Evolutionary conservation across 1,140 invertebrate genomes (phyloP).

Genomic region (Papilio glaucus): DNA sequence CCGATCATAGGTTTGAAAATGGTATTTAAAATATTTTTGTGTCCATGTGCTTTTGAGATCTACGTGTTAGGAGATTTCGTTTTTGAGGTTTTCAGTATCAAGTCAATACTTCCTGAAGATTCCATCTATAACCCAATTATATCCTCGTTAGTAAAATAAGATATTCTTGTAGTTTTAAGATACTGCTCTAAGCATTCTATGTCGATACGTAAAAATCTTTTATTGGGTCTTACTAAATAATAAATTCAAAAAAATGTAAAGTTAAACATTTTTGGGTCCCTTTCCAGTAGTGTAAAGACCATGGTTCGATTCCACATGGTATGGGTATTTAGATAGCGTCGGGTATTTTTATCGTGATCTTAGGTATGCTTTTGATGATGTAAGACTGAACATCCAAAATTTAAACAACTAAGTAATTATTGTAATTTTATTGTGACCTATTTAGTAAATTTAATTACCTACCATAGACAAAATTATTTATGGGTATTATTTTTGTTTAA

Average conservation of each 20-base stretch:
- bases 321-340: slow-evolving; percentile 17
- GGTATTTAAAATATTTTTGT: not conserved
- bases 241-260: not conserved
- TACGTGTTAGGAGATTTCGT: not conserved
- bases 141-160: not conserved
- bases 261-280: not conserved
- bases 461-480: not conserved
- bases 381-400: slow-evolving; percentile 25
- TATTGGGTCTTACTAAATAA: not conserved
- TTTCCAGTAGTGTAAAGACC: not conserved
- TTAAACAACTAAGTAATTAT: slow-evolving; percentile 25
- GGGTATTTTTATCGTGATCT: slow-evolving; percentile 1
- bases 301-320: slow-evolving; percentile 9
- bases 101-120: not conserved
- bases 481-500: not conserved
- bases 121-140: not conserved
- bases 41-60: not conserved
- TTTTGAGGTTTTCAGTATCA: not conserved
- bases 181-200: slow-evolving; percentile 11
- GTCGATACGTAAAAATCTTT: slow-evolving; percentile 18
- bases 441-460: slow-evolving; percentile 12
- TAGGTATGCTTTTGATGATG: slow-evolving; percentile 17
- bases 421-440: slow-evolving; percentile 15
- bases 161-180: slow-evolving; percentile 12
- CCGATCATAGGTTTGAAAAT: not conserved